Evolutionary conservation across 30 jellyfish, hydroid and myxozoan species (phyloP).

Genomic region (Chironex yamaguchii): DNA sequence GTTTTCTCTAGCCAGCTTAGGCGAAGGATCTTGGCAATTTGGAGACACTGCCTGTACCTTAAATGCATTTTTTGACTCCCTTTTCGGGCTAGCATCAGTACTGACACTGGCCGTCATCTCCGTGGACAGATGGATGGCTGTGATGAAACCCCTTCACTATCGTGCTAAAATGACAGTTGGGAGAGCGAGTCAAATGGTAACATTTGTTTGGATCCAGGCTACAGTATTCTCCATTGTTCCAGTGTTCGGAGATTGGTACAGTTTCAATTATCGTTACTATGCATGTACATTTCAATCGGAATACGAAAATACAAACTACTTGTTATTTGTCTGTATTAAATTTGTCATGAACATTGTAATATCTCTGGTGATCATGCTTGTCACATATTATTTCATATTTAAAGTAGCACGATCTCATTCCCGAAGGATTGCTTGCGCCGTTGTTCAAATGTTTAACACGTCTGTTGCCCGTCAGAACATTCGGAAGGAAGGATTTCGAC

Average conservation of each 20-base stretch:
- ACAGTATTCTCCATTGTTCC: conserved; percentile 71
- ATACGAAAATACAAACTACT: conserved; percentile 7
- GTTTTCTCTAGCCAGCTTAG: conserved; percentile 56
- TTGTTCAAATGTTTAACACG: conserved; percentile 53
- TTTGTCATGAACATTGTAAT: conserved; percentile 60
- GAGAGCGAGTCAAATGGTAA: conserved; percentile 67
- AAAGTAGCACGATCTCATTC: conserved; percentile 89
- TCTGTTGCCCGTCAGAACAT: conserved; percentile 49
- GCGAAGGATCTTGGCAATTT: conserved; percentile 42
- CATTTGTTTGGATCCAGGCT: conserved; percentile 79
- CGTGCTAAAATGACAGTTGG: conserved; percentile 82
- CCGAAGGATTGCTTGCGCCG: conserved; percentile 80
- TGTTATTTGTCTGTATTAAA: conserved; percentile 52
- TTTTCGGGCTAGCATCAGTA: conserved; percentile 79
- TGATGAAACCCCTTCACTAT: conserved; percentile 84
- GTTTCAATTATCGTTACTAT: conserved; percentile 60
- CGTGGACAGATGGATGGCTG: conserved; percentile 88
- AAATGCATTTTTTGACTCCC: conserved; percentile 73
- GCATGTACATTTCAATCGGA: conserved; percentile 75
- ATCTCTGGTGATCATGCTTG: conserved; percentile 67
- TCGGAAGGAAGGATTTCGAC: conserved; percentile 77
- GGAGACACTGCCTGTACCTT: conserved; percentile 37
- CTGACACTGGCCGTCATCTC: conserved; percentile 81
- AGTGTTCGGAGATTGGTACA: conserved; percentile 59
- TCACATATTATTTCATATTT: conserved; percentile 77